phyloP scores from a whole-genome alignment of 2,113 vertebrate genomes.

The Catharus fuscescens region DNA sequence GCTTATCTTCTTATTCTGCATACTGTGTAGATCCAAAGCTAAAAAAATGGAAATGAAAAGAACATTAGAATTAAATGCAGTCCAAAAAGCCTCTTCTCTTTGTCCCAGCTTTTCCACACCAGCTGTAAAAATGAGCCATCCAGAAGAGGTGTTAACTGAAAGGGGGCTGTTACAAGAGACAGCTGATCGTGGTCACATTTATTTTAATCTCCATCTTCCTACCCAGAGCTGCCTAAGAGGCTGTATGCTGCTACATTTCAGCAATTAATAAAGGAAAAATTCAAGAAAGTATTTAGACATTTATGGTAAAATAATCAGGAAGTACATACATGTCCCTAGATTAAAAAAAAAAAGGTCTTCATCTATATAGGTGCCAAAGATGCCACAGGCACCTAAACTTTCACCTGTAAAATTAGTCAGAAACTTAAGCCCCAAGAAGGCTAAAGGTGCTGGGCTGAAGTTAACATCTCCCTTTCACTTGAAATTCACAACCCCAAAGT shows the following conservation, averaged over 20 bases:
- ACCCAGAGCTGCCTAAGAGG: background rate
- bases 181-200: background rate
- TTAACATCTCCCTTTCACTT: background rate
- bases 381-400: background rate
- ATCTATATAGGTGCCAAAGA: background rate
- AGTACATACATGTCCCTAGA: background rate
- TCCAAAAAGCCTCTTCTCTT: background rate
- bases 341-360: background rate
- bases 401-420: background rate
- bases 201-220: background rate
- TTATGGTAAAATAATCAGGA: background rate
- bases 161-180: background rate
- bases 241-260: background rate
- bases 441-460: background rate
- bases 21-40: background rate
- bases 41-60: background rate
- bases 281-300: background rate
- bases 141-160: background rate
- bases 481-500: background rate
- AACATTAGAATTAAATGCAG: background rate
- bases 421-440: background rate
- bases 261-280: background rate
- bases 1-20: background rate
- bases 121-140: background rate
- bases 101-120: background rate